Base-by-base conservation (phyloP, 1,140 invertebrate species). In the Homalodisca vitripennis region DNA sequence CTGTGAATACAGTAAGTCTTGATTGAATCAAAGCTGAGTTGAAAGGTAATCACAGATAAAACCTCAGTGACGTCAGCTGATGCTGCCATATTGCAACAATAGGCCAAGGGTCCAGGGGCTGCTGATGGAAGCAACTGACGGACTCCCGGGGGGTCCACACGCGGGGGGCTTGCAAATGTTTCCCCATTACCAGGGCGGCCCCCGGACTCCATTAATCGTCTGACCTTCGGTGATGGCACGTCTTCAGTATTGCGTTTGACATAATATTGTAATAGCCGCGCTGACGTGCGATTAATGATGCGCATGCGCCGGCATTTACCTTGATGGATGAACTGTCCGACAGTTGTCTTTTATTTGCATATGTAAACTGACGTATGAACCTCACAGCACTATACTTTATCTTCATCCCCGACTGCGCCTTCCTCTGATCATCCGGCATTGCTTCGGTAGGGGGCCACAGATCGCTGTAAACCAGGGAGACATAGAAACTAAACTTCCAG, bases 181-280 rank as follows among this genome's bases (percentile, higher is more conserved):
- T 10, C 17, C 34, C 6, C 6, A 20, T 51, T 22, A 20, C 6
- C 22, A 20, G 48, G 48, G 48, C 14, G n/a, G 3, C 17, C 48
- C 6, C 3, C 3, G n/a, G 48, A 3, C 48, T 10, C 48, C 6
- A 51, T 51, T 22, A 51, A 51, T 51, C 48, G 3, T n/a, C n/a
- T n/a, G 22, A 6, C 6, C 34, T 17, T 10, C 34, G 6, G 48
- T 51, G 48, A 51, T 51, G 48, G 48, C 48, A 20, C 14, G 48
- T 20, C 48, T 3, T 14, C n/a, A 10, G 48, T 3, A 51, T 51
- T 51, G n/a, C 48, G 48, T 51, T 51, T 51, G 48, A 51, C 48
- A 51, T 51, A 51, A 51, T 51, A 51, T 51, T 51, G 48, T 51
- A 51, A 51, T 51, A 51, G n/a, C 34, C 17, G 34, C 34, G 34